Evolutionary conservation across 2,888 invertebrate species (phyloP).

Genomic region (Hyposoter didymator): DNA sequence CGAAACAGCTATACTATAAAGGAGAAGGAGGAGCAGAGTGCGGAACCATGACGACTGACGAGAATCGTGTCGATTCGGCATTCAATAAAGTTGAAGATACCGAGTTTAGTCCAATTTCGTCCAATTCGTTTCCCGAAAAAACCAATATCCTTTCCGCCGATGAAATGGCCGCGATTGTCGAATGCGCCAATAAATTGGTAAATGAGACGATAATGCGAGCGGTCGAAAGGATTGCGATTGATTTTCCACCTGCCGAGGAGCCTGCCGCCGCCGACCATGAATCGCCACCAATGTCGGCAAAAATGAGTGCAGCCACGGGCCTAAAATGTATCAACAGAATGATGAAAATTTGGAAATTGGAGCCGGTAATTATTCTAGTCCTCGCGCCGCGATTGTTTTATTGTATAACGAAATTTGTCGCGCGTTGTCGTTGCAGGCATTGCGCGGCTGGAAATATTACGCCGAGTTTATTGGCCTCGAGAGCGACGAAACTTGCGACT

Average conservation of each 20-base stretch:
- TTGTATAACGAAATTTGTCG: too few species aligned
- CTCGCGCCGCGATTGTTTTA: too few species aligned
- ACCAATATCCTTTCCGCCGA: not conserved
- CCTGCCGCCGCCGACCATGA: slow-evolving; percentile 45
- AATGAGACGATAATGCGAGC: slow-evolving; percentile 52
- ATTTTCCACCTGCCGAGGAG: slow-evolving; percentile 37
- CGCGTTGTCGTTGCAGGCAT: slow-evolving; percentile 66
- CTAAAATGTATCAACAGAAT: slow-evolving; percentile 68
- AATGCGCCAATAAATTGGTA: slow-evolving; percentile 53
- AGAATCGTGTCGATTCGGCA: slow-evolving; percentile 60
- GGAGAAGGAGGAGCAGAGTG: slow-evolving; percentile 50
- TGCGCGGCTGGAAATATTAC: slow-evolving; percentile 75
- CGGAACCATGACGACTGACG: slow-evolving; percentile 64
- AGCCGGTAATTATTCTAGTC: slow-evolving; percentile 74
- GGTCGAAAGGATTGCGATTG: slow-evolving; percentile 58
- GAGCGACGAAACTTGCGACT: slow-evolving; percentile 56
- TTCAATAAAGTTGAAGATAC: slow-evolving; percentile 64
- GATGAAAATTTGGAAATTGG: slow-evolving; percentile 75
- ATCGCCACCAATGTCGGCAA: slow-evolving; percentile 72
- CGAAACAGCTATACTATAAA: too few species aligned
- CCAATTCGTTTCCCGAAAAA: not conserved
- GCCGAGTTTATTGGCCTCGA: slow-evolving; percentile 69
- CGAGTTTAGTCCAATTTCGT: slow-evolving; percentile 49
- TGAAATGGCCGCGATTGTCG: slow-evolving; percentile 10
- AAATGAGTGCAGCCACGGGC: slow-evolving; percentile 65